Conservation (phyloP, 2,797 vertebrate genomes). For the Lepus townsendii region DNA sequence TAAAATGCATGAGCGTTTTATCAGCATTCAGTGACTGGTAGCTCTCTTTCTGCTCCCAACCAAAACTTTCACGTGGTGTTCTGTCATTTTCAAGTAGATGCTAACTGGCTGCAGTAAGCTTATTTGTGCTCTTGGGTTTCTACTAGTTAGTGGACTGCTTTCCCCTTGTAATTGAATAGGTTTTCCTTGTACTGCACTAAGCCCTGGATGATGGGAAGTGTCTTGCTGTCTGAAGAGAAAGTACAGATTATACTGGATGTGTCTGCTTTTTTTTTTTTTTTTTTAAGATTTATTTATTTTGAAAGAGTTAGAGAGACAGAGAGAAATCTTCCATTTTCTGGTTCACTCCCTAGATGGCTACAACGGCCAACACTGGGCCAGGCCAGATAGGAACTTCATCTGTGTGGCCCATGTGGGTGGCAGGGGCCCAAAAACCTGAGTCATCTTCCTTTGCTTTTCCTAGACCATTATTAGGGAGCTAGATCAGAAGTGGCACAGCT, state of each 20-base stretch:
- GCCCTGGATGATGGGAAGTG: background rate
- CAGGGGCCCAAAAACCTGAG: too few species aligned
- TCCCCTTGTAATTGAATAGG: background rate
- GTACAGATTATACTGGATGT: background rate
- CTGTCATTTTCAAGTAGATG: background rate
- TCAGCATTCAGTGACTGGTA: background rate
- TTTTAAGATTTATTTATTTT: too few species aligned
- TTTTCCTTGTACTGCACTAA: background rate
- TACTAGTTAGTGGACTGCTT: background rate
- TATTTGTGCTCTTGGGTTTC: background rate
- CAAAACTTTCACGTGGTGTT: background rate
- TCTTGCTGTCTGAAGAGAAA: background rate
- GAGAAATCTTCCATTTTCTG: too few species aligned
- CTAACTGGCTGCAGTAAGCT: background rate
- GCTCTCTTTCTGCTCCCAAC: background rate
- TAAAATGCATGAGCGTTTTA: slow-evolving; percentile 8
- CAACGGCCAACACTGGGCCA: too few species aligned
- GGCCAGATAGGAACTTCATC: too few species aligned
- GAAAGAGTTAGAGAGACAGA: too few species aligned
- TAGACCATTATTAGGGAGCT: too few species aligned
- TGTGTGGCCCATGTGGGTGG: too few species aligned
- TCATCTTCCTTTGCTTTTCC: too few species aligned
- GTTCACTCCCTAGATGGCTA: too few species aligned
- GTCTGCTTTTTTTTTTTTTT: background rate
- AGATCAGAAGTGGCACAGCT: too few species aligned